A percentile compares a stretch with the other conserved stretches of the same genome.
These are phyloP conservation scores for Scleropages formosus DNA, from an alignment of 2,797 vertebrate species.

Conservation along the genomic window DNA sequence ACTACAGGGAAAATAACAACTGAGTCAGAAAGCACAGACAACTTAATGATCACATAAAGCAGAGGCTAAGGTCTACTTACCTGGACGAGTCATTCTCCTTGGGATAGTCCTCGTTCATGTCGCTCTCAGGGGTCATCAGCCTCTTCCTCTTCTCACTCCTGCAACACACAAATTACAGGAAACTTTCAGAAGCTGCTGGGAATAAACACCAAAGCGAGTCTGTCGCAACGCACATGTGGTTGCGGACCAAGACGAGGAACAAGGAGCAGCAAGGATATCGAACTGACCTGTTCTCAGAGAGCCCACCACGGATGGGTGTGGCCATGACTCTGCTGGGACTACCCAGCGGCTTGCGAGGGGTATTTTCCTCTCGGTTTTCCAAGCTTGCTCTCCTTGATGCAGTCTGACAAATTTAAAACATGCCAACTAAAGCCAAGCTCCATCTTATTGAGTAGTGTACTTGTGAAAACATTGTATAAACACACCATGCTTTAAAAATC, in stretches of 20 bases:
- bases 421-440: background rate
- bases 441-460: background rate
- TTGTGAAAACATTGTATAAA: background rate
- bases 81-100: constrained; percentile 98
- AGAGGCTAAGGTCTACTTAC: constrained; percentile 55
- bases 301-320: constrained; percentile 78
- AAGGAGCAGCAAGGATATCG: background rate
- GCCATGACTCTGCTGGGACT: constrained; percentile 75
- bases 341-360: constrained; percentile 80
- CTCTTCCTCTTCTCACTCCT: constrained; percentile 91
- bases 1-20: background rate
- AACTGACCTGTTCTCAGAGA: constrained; percentile 84
- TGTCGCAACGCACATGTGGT: background rate
- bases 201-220: too few relatives aligned
- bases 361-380: constrained; percentile 81
- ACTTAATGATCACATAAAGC: background rate
- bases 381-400: constrained; percentile 74
- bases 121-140: constrained; percentile 74
- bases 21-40: background rate
- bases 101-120: constrained; percentile 91
- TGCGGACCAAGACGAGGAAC: background rate
- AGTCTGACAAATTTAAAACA: constrained; percentile 57
- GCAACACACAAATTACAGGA: constrained; percentile 22
- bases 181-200: background rate
- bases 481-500: background rate